These are phyloP conservation scores for Hedychridium roseum DNA, from an alignment of 2,888 invertebrate species.

Conservation along the genomic window DNA sequence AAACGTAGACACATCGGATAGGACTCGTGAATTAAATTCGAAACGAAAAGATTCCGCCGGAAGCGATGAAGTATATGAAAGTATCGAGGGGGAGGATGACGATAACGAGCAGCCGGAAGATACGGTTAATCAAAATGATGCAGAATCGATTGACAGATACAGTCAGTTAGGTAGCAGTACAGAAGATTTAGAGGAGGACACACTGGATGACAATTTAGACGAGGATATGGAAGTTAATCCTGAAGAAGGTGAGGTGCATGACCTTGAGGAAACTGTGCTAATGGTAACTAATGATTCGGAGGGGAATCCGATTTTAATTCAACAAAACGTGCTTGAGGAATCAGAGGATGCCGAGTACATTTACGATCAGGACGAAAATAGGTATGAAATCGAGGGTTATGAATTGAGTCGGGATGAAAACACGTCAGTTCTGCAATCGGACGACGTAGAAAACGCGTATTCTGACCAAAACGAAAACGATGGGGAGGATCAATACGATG, in stretches of 20 bases:
- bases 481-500: conserved; percentile 13
- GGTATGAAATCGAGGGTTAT: conserved; percentile 22
- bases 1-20: conserved; percentile 5
- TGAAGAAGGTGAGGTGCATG: conserved; percentile 45
- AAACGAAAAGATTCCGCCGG: conserved; percentile 36
- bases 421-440: no score
- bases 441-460: not conserved
- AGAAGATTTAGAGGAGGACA: conserved; percentile 17
- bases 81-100: conserved; percentile 23
- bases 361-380: conserved; percentile 46
- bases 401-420: not conserved
- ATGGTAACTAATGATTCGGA: conserved; percentile 58
- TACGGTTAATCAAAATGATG: conserved; percentile 17
- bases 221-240: conserved; percentile 14
- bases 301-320: conserved; percentile 59
- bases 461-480: conserved; percentile 12
- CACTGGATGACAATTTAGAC: conserved; percentile 24
- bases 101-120: conserved; percentile 22
- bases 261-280: conserved; percentile 58
- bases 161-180: conserved; percentile 8
- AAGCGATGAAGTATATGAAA: conserved; percentile 33
- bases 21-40: conserved; percentile 11
- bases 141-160: not conserved
- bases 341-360: conserved; percentile 48
- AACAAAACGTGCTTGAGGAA: conserved; percentile 49